phyloP scores from a whole-genome alignment of 1,140 invertebrate genomes.

The Lerema accius region DNA sequence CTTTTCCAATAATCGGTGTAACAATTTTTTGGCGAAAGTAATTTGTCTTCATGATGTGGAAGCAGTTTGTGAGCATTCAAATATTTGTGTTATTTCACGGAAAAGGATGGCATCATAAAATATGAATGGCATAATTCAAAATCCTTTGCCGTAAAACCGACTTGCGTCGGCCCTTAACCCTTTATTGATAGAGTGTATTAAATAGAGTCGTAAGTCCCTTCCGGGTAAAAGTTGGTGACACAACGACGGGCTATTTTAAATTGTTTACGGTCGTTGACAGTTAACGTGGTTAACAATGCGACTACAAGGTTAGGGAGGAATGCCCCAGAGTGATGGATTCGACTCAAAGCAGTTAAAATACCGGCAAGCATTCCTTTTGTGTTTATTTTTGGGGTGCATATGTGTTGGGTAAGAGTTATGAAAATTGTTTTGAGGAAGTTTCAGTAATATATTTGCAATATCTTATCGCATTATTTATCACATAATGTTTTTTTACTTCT shows the following conservation, averaged over 20 bases:
- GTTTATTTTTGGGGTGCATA: neutral
- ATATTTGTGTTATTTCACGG: too few relatives aligned
- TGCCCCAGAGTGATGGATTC: conserved; percentile 46
- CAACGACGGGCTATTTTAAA: conserved; percentile 59
- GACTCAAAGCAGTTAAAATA: conserved; percentile 9
- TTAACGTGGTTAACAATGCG: conserved; percentile 42
- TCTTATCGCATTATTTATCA: neutral
- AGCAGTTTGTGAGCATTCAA: too few relatives aligned
- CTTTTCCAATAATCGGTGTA: too few relatives aligned
- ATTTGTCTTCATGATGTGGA: too few relatives aligned
- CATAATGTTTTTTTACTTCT: too few relatives aligned
- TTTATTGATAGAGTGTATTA: too few relatives aligned
- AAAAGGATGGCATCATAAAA: too few relatives aligned
- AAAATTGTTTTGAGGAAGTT: neutral
- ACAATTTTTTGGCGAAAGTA: too few relatives aligned
- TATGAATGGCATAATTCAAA: too few relatives aligned
- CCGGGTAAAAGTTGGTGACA: conserved; percentile 20
- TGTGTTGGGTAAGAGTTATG: neutral
- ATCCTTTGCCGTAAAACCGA: too few relatives aligned
- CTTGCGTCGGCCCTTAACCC: too few relatives aligned
- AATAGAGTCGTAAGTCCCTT: conserved; percentile 36
- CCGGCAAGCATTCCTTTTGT: conserved; percentile 7
- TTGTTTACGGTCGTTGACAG: conserved; percentile 65
- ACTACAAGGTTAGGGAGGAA: conserved; percentile 46
- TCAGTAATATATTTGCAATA: neutral